Conservation (phyloP, 1,140 invertebrate species). For the Olivierus martensii region DNA sequence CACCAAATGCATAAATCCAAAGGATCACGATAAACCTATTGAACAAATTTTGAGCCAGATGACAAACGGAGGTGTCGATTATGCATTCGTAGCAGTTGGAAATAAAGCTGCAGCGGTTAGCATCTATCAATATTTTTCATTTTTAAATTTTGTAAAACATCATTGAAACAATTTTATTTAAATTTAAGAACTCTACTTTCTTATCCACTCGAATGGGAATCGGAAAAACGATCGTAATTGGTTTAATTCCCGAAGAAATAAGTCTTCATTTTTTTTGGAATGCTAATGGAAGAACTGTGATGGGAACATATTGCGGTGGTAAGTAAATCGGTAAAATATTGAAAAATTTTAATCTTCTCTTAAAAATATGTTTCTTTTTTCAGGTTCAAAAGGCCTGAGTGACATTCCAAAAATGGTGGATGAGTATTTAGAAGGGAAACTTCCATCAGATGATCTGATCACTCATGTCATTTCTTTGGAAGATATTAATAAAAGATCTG, state of each 20-base stretch:
- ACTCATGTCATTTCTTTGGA: neutral
- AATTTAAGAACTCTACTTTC: too few relatives aligned
- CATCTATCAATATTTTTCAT: too few relatives aligned
- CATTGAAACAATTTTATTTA: too few relatives aligned
- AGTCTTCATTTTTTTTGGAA: too few relatives aligned
- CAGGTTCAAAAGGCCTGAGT: neutral
- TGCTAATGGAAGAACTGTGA: too few relatives aligned
- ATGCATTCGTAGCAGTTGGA: conserved; percentile 43
- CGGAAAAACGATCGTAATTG: too few relatives aligned
- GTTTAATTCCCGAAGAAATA: too few relatives aligned
- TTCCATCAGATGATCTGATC: neutral
- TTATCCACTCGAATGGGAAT: too few relatives aligned
- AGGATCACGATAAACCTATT: conserved; percentile 18
- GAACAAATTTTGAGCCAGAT: conserved; percentile 35
- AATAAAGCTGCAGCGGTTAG: conserved; percentile 19
- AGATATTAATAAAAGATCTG: neutral
- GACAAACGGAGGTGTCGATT: conserved; percentile 40
- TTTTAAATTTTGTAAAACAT: too few relatives aligned
- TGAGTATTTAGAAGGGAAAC: neutral
- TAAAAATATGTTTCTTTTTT: neutral
- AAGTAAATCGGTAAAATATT: too few relatives aligned
- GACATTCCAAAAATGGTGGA: neutral
- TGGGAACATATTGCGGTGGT: too few relatives aligned
- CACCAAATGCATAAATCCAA: conserved; percentile 38
- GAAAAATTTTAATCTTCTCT: too few relatives aligned